Evolutionary conservation across 2,888 invertebrate genomes (phyloP).

Genomic region (Pyrgus malvae): DNA sequence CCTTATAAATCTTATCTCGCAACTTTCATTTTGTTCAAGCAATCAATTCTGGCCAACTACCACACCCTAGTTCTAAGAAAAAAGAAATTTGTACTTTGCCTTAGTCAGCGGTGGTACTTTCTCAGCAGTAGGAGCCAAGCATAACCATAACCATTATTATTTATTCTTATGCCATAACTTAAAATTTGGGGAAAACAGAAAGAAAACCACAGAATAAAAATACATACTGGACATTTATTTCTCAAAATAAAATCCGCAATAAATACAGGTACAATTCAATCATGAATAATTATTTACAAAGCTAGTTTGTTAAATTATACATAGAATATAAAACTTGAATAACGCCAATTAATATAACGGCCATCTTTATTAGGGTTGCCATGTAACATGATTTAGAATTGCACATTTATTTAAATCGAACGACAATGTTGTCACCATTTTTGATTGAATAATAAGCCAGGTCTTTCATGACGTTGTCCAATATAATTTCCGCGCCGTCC

Average conservation of each 20-base stretch:
- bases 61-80: too few relatives aligned
- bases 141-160: too few relatives aligned
- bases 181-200: too few relatives aligned
- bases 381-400: constrained; percentile 24
- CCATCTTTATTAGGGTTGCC: constrained; percentile 41
- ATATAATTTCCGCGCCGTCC: constrained; percentile 85
- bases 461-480: constrained; percentile 92
- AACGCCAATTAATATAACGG: constrained; percentile 40
- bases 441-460: constrained; percentile 92
- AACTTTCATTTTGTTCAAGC: too few relatives aligned
- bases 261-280: constrained; percentile 70
- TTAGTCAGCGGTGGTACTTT: too few relatives aligned
- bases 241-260: constrained; percentile 58
- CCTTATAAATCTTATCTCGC: too few relatives aligned
- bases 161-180: too few relatives aligned
- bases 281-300: constrained; percentile 63
- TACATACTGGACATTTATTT: constrained; percentile 68
- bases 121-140: too few relatives aligned
- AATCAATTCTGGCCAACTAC: too few relatives aligned
- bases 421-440: constrained; percentile 90
- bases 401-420: constrained; percentile 80
- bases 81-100: too few relatives aligned
- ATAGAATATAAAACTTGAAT: constrained; percentile 34
- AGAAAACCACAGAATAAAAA: constrained; percentile 52
- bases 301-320: constrained; percentile 47